Base-by-base conservation (phyloP, 2,797 vertebrate species). In the Australoheros facetus region DNA sequence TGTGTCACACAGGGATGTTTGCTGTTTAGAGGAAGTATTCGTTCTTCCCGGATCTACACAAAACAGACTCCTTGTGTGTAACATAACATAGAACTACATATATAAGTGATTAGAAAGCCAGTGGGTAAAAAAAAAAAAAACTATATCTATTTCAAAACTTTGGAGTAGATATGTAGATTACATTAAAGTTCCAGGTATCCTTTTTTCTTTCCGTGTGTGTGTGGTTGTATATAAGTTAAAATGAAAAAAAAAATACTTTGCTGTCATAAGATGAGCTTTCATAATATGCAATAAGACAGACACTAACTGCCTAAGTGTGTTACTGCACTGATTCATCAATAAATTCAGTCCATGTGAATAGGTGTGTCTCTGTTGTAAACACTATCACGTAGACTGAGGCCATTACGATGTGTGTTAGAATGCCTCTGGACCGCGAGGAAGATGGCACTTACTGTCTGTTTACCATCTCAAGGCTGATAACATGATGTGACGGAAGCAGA, bases 401-500 rank as follows among this genome's bases (percentile, higher is more conserved):
- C 78, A 90, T 91, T 90, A 91, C 77, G 83, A 39, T 74, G 80
- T 81, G 88, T 89, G 84, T 90, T 88, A 64, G 78, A 86, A 83
- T 81, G 89, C 78, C 89, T 90, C 72, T 81, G 81, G 91, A 91
- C 87, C 83, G 73, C 53, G 19, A 88, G 87, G 85, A 93, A 91
- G 90, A 93, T 80, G 89, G 64, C 90, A 92, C 91, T 94, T 91
- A 88, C 86, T 83, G 89, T 86, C 90, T 93, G 92, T 94, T 93
- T 92, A 89, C 87, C 85, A 81, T 93, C 91, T 91, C 82, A 83
- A 84, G 87, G 88, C 90, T 81, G 91, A 93, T 94, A 95, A 94
- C 89, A 26, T 79, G 86, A 92, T 80, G 90, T 92, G 92, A 93
- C 89, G 85, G 92, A 93, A 91, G 92, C 90, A 89, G 83, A 87